Conservation (phyloP, 2,888 invertebrate genomes). For the Mylabris sibirica region DNA sequence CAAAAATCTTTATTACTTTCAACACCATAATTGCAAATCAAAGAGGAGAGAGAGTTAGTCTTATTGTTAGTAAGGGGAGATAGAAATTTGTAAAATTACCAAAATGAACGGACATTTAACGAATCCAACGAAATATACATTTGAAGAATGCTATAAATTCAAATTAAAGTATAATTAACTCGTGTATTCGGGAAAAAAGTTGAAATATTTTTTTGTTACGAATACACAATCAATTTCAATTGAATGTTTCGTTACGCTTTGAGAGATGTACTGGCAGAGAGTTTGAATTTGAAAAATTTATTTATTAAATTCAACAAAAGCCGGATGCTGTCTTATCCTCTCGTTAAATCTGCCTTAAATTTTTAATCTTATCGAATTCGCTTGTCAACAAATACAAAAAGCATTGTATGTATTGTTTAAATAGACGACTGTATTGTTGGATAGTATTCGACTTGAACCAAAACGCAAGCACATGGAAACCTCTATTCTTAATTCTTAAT, state of each 20-base stretch:
- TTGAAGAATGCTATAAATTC: neutral
- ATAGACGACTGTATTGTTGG: constrained; percentile 30
- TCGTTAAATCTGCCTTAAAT: constrained; percentile 32
- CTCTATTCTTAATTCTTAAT: constrained; percentile 1
- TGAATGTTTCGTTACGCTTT: neutral
- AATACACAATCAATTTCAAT: constrained; percentile 3
- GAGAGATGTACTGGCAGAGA: neutral
- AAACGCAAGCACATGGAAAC: constrained; percentile 14
- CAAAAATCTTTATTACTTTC: neutral
- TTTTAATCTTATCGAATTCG: constrained; percentile 51
- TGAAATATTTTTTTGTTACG: neutral
- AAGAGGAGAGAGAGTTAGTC: neutral
- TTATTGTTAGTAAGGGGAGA: neutral
- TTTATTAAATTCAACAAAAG: constrained; percentile 1
- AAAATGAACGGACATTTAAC: neutral
- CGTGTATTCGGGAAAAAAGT: neutral
- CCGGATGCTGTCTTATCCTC: neutral
- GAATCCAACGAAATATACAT: neutral
- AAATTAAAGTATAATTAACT: constrained; percentile 1
- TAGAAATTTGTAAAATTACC: neutral
- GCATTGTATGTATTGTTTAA: constrained; percentile 43
- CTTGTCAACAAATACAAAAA: constrained; percentile 48
- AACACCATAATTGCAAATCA: constrained; percentile 1
- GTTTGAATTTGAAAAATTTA: neutral
- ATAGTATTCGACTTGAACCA: constrained; percentile 19